These are phyloP conservation scores for Cephus pulcher DNA, from an alignment of 2,888 invertebrate species.

Conservation along the genomic window DNA sequence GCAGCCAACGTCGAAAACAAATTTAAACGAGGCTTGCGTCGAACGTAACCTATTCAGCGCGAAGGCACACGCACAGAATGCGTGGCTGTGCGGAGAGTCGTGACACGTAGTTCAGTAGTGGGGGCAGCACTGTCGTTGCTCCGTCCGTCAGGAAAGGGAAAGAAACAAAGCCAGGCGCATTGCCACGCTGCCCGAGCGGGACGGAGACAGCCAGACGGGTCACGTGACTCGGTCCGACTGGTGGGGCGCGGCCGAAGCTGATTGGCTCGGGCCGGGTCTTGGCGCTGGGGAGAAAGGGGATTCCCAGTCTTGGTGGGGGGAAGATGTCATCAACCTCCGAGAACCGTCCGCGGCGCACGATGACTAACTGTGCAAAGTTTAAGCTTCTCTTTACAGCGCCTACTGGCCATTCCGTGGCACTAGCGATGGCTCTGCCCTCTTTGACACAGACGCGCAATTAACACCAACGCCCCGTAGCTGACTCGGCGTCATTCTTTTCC, in stretches of 20 bases:
- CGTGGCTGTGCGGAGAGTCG: not conserved
- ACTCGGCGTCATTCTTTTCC: slow-evolving; percentile 7
- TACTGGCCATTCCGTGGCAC: slow-evolving; percentile 11
- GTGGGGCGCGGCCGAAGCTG: not conserved
- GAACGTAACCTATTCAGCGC: slow-evolving; percentile 25
- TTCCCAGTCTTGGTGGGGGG: slow-evolving; percentile 8
- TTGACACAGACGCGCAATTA: slow-evolving; percentile 5
- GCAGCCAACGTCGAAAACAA: slow-evolving; percentile 28
- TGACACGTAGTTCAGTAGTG: slow-evolving; percentile 13
- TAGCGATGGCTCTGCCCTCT: not conserved
- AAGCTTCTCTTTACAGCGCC: slow-evolving; percentile 33
- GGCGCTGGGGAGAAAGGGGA: slow-evolving; percentile 37
- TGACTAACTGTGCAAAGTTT: slow-evolving; percentile 51
- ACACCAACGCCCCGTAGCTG: slow-evolving; percentile 4
- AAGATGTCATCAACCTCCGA: slow-evolving; percentile 43
- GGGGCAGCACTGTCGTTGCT: slow-evolving; percentile 5
- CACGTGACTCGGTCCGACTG: not conserved
- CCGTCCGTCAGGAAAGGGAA: not conserved
- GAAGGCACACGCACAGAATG: slow-evolving; percentile 19
- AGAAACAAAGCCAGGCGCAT: slow-evolving; percentile 16
- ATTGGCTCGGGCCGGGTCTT: not conserved
- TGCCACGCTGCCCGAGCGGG: slow-evolving; percentile 18
- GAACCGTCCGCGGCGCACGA: slow-evolving; percentile 31
- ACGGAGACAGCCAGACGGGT: slow-evolving; percentile 9
- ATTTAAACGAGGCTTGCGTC: slow-evolving; percentile 36